Percentiles rank a stretch among this genome's conserved stretches.
Evolutionary conservation across 2,113 vertebrate genomes (phyloP).

Genomic region (Gopherus flavomarginatus): DNA sequence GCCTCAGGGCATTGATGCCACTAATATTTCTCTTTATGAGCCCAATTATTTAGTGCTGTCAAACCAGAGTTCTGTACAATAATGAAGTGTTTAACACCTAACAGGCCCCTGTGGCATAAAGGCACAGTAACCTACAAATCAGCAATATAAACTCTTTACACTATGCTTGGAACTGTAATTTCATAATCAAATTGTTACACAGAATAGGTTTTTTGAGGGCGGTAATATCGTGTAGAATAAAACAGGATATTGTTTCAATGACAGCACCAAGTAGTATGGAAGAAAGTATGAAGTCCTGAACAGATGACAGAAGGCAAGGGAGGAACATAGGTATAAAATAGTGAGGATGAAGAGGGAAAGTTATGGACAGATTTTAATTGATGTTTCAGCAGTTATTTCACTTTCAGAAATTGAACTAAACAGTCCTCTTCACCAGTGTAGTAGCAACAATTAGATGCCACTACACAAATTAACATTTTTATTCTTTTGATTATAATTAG

Average conservation of each 20-base stretch:
- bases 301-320: not conserved
- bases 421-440: too few species aligned
- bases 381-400: not conserved
- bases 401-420: not conserved
- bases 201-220: not conserved
- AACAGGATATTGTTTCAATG: not conserved
- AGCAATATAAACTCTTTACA: not conserved
- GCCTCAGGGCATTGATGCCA: not conserved
- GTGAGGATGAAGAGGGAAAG: not conserved
- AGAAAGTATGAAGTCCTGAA: not conserved
- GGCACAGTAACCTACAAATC: not conserved
- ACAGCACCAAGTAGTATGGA: not conserved
- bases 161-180: not conserved
- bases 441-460: not conserved
- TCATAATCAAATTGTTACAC: not conserved
- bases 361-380: not conserved
- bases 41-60: not conserved
- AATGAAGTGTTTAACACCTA: not conserved
- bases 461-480: too few species aligned
- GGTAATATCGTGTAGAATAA: not conserved
- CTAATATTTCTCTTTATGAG: not conserved
- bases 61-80: not conserved
- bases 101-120: not conserved
- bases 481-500: too few species aligned
- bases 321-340: not conserved